Base-by-base conservation (phyloP, 2,797 vertebrate species). In the Monodelphis domestica region DNA sequence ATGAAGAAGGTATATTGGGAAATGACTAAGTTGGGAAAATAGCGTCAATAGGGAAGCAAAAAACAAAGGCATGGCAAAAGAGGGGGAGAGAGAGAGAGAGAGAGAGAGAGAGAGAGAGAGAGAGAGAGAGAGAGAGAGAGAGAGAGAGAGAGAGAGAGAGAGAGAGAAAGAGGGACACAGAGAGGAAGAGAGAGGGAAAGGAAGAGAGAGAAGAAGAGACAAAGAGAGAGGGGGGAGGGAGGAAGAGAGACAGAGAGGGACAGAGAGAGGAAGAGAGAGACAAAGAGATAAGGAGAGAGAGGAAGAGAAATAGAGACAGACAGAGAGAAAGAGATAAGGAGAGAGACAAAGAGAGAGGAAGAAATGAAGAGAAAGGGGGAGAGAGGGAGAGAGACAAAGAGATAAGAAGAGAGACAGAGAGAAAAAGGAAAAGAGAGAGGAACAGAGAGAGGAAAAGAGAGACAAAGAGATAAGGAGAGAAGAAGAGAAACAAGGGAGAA, bases 231-330 rank as follows among this genome's bases (percentile, higher is more conserved):
- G 29, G 28, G 28, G 28, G 57, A 9, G 38, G 29, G 29, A 38
- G 15, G 78, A 53, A 2, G 30, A 11, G 38, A 51, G 53, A 87
- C 15, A 3, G n/a, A 70, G 21, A 6, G 26, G 0, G 0, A 1
- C 33, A n/a, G 4, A 3, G 24, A 45, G 1, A n/a, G 1, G n/a
- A 24, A 11, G 12, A 12, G 0, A 5, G 4, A 15, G 1, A 53
- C 2, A 26, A 54, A 17, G 55, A 55, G 5, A 54, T 54, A 9
- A 55, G 1, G 12, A 12, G 33, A 21, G 38, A 2, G 38, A n/a
- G n/a, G n/a, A n/a, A n/a, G n/a, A n/a, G n/a, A n/a, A n/a, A n/a
- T n/a, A n/a, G n/a, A n/a, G n/a, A 2, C 45, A 5, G 3, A 28
- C 24, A 28, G 29, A 29, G 3, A 1, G 12, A 30, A 1, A 7